Evolutionary conservation across 2,113 vertebrate genomes (phyloP).

Genomic region (Brachirus orientalis): DNA sequence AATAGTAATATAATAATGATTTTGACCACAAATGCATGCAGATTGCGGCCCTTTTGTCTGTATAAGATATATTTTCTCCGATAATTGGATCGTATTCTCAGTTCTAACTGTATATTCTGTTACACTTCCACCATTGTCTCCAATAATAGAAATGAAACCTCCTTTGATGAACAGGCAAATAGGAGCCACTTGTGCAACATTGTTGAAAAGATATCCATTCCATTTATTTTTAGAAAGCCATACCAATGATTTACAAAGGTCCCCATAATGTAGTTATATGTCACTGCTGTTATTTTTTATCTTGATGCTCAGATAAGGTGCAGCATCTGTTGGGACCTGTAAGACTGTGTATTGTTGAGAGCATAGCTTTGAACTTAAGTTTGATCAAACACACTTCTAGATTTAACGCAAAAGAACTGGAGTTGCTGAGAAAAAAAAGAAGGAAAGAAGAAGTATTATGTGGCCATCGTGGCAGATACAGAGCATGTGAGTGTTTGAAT

Average conservation of each 20-base stretch:
- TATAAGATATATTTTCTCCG: too few species aligned
- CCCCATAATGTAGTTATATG: conserved; percentile 56
- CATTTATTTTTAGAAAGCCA: conserved; percentile 75
- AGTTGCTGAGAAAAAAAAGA: conserved; percentile 42
- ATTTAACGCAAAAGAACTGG: conserved; percentile 64
- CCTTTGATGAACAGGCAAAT: conserved; percentile 55
- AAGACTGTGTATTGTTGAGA: conserved; percentile 42
- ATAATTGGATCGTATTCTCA: background rate
- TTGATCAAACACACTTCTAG: conserved; percentile 55
- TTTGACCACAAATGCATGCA: background rate
- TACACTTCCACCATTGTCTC: background rate
- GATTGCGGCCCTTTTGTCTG: too few species aligned
- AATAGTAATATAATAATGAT: background rate
- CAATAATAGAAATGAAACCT: conserved; percentile 49
- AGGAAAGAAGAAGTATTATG: conserved; percentile 42
- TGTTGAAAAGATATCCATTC: conserved; percentile 69
- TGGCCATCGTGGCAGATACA: conserved; percentile 41
- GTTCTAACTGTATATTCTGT: background rate
- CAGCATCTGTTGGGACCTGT: conserved; percentile 53
- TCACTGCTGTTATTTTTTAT: conserved; percentile 42
- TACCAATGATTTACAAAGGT: conserved; percentile 64
- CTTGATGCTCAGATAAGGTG: conserved; percentile 15
- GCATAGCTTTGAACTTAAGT: conserved; percentile 61
- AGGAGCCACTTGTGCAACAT: conserved; percentile 65
- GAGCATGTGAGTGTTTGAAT: conserved; percentile 59